Base-by-base conservation (phyloP, 2,888 invertebrate species). In the Drosophila prostipennis region DNA sequence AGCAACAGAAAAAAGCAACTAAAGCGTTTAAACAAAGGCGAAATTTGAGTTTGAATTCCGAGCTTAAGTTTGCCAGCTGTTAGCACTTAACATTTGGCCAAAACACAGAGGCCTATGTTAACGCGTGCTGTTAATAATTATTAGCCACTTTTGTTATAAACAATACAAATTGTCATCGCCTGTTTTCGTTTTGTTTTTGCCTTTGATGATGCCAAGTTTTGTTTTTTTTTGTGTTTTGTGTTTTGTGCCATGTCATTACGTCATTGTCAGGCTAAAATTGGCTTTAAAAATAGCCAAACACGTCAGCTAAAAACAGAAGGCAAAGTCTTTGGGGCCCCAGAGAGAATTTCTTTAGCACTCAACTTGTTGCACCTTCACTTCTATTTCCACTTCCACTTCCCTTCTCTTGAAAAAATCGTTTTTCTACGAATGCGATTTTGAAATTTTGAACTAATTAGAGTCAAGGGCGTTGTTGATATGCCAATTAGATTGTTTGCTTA, bases 271-370 rank as follows among this genome's bases (percentile, higher is more conserved):
- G 83, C 89, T 79, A 77, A 89, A 90, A 89, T 86, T 84, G 76
- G 79, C 83, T 77, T 77, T 90, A 90, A 87, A 89, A 89, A 89
- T 89, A 89, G 77, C 85, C 56, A 74, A 84, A 89, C 89, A 90
- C 89, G 89, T 89, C 89, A 90, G 84, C 85, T 68, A 52, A 69
- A 74, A 53, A 51, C 69, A 29, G 69, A 43, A 69, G 69, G 57
- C 49, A 58, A 58, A 58, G 69, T 63, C 61, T 63, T 39, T 26
- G 48, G 40, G 61, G 8, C 49, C 36, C 63, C 39, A 16, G 42
- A 36, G 45, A 16, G 42, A 36, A 42, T 49, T 70, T 60, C 36
- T 60, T 51, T 4, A 29, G 37, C 42, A 42, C 52, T 70, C 59
- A 60, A 70, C 46, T 53, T 70, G 52, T 70, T 39, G 48, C 58